These are phyloP conservation scores for Xestia xanthographa DNA, from an alignment of 2,888 invertebrate genomes.

Conservation along the genomic window DNA sequence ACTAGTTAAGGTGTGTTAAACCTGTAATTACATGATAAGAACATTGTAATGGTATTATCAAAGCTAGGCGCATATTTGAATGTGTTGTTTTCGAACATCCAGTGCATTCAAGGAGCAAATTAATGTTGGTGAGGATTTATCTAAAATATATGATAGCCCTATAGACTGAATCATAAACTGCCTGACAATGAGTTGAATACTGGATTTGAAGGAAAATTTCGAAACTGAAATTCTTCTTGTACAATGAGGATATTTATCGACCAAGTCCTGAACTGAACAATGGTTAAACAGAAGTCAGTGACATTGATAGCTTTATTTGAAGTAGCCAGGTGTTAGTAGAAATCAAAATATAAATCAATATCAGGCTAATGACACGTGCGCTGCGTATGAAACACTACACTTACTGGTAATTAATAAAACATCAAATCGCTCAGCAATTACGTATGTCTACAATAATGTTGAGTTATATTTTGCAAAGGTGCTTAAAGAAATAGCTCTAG, in stretches of 20 bases:
- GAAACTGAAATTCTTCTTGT: conserved; percentile 2
- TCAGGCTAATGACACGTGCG: conserved; percentile 49
- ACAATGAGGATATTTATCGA: conserved; percentile 18
- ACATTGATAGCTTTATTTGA: conserved; percentile 61
- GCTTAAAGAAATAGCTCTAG: background rate
- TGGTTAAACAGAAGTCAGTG: conserved; percentile 60
- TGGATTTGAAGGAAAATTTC: background rate
- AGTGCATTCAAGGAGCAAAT: background rate
- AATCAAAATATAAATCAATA: conserved; percentile 55
- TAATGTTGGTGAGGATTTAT: background rate
- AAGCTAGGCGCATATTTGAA: background rate
- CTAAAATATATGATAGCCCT: background rate
- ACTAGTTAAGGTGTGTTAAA: conserved; percentile 11
- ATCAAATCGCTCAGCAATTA: background rate
- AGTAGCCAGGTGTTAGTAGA: conserved; percentile 54
- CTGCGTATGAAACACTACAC: conserved; percentile 10
- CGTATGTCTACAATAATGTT: background rate
- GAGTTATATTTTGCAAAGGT: background rate
- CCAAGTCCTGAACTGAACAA: conserved; percentile 14
- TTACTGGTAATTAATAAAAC: conserved; percentile 41
- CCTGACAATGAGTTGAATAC: background rate
- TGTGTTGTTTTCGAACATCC: background rate
- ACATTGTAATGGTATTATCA: background rate
- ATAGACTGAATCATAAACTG: background rate
- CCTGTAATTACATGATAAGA: conserved; percentile 28